Evolutionary conservation across 2,797 vertebrate species (phyloP).

Genomic region (Premnoplex brunnescens): DNA sequence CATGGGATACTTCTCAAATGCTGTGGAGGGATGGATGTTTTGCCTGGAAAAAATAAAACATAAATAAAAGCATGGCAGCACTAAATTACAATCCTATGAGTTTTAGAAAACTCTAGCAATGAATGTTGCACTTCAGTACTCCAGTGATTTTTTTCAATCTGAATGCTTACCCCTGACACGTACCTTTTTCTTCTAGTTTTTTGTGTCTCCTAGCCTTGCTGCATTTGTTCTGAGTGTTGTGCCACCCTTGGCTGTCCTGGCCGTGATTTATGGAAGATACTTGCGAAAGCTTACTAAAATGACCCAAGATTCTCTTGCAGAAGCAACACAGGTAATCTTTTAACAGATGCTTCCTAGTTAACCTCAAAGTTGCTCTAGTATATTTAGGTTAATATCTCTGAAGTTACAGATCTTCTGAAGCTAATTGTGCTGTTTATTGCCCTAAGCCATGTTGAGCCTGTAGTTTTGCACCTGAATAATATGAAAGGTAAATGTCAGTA

Average conservation of each 20-base stretch:
- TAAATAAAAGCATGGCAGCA: not conserved
- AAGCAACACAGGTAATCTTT: slow-evolving; percentile 88
- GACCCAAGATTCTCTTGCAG: slow-evolving; percentile 94
- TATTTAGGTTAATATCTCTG: not conserved
- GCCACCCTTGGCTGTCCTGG: slow-evolving; percentile 87
- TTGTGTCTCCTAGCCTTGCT: slow-evolving; percentile 90
- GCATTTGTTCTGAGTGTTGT: slow-evolving; percentile 91
- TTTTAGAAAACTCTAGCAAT: not conserved
- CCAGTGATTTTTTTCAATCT: not conserved
- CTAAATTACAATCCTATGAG: not conserved
- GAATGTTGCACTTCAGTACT: not conserved
- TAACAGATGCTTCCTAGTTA: not conserved
- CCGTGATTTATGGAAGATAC: slow-evolving; percentile 89
- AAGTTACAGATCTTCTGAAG: slow-evolving; percentile 6
- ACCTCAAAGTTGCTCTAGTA: not conserved
- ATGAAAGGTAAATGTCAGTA: not conserved
- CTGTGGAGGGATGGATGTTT: not conserved
- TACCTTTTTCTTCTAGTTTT: slow-evolving; percentile 82
- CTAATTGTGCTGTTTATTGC: not conserved
- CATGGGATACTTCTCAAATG: not conserved
- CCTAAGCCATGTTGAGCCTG: not conserved
- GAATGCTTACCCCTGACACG: not conserved
- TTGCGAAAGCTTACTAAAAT: slow-evolving; percentile 88
- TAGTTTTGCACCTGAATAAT: not conserved
- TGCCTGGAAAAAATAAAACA: not conserved